Conservation (phyloP, 2,113 vertebrate species). For the Dromas ardeola region DNA sequence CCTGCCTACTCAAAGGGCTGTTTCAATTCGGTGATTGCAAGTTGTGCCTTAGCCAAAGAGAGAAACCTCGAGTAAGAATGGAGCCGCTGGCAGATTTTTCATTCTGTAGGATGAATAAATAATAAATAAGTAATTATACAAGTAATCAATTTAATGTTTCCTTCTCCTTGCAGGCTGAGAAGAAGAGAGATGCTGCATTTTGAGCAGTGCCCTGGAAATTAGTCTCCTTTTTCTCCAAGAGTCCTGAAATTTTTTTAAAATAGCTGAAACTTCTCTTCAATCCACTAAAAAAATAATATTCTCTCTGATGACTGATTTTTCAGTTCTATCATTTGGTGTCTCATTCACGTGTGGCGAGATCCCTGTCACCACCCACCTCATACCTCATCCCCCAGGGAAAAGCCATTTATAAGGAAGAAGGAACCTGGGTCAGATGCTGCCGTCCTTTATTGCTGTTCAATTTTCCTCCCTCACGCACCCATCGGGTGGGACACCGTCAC, state of each 20-base stretch:
- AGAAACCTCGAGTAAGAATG: neutral
- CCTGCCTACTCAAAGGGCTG: too few relatives aligned
- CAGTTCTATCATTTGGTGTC: too few relatives aligned
- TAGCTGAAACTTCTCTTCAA: neutral
- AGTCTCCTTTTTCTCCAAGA: neutral
- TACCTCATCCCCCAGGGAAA: neutral
- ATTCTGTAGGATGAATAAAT: neutral
- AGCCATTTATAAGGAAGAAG: neutral
- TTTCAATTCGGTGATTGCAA: too few relatives aligned
- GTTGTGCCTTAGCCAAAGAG: neutral
- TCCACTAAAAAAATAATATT: neutral
- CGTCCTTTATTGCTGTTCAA: conserved; percentile 15
- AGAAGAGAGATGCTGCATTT: neutral
- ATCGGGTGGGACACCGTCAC: neutral
- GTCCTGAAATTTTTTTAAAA: neutral
- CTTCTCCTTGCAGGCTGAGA: neutral
- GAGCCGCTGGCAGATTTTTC: neutral
- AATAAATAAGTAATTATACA: neutral
- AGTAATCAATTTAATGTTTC: neutral
- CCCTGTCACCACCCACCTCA: neutral
- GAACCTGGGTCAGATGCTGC: neutral
- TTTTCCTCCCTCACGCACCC: neutral
- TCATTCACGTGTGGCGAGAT: rapidly evolving
- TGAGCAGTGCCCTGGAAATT: neutral
- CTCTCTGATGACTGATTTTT: neutral